Evolutionary conservation across 2,797 vertebrate species (phyloP).

Genomic region (Dromococcyx pavoninus): DNA sequence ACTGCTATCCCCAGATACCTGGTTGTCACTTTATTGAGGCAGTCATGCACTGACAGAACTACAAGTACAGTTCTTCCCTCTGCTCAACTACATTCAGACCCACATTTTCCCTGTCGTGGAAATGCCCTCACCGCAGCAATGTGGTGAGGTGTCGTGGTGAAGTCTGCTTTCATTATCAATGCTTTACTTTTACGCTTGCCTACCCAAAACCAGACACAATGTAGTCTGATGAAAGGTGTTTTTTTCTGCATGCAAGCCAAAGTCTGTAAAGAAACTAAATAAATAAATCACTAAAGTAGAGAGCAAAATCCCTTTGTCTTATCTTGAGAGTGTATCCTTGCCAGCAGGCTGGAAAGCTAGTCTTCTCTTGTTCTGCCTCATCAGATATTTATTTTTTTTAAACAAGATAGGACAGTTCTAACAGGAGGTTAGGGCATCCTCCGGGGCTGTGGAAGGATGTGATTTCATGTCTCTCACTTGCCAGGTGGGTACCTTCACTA

Average conservation of each 20-base stretch:
- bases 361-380: neutral
- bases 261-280: neutral
- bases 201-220: neutral
- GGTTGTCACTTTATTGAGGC: accelerated
- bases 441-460: neutral
- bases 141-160: neutral
- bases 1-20: neutral
- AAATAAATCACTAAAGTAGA: neutral
- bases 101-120: neutral
- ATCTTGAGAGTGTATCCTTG: neutral
- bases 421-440: neutral
- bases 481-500: neutral
- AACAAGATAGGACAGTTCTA: neutral
- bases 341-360: neutral
- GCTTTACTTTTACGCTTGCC: neutral
- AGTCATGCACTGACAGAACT: accelerated
- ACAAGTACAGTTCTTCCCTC: neutral
- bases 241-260: neutral
- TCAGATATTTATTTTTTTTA: neutral
- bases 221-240: neutral
- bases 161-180: neutral
- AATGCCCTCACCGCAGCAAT: accelerated
- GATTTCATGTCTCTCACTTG: neutral
- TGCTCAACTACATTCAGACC: neutral
- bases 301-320: neutral